A percentile compares a stretch with the other conserved stretches of the same genome.
These are phyloP conservation scores for Dascillus cervinus DNA, from an alignment of 2,888 invertebrate species.

Conservation along the genomic window DNA sequence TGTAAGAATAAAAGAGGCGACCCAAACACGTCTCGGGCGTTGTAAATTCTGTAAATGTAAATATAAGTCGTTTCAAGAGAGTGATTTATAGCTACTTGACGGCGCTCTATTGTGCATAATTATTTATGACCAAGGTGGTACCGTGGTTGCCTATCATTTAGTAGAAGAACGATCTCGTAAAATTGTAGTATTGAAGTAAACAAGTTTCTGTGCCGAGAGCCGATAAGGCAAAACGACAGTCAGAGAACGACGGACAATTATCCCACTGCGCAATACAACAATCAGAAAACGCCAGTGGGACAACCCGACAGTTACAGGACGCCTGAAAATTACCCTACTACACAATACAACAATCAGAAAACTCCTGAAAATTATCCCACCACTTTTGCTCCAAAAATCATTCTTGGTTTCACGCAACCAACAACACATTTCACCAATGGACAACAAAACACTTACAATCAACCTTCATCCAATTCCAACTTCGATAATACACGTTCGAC, in stretches of 20 bases:
- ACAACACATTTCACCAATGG: conserved; percentile 9
- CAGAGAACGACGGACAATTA: conserved; percentile 32
- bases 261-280: conserved; percentile 16
- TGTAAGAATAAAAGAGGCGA: too few species aligned
- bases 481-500: conserved; percentile 10
- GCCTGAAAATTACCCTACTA: conserved; percentile 5
- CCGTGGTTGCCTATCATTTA: too few species aligned
- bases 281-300: conserved; percentile 16
- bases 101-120: too few species aligned
- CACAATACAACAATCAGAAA: conserved; percentile 16
- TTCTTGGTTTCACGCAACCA: conserved; percentile 6
- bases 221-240: too few species aligned
- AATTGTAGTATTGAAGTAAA: too few species aligned
- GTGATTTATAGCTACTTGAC: too few species aligned
- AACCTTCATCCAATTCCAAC: conserved; percentile 20
- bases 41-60: too few species aligned
- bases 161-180: too few species aligned
- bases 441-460: conserved; percentile 10
- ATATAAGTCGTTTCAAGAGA: too few species aligned
- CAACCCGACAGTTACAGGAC: conserved; percentile 11
- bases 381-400: background rate
- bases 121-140: too few species aligned
- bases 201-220: too few species aligned
- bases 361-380: conserved; percentile 9
- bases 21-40: too few species aligned